A percentile compares a stretch with the other conserved stretches of the same genome.
These are phyloP conservation scores for Plestiodon gilberti DNA, from an alignment of 2,113 vertebrate genomes.

Conservation along the genomic window DNA sequence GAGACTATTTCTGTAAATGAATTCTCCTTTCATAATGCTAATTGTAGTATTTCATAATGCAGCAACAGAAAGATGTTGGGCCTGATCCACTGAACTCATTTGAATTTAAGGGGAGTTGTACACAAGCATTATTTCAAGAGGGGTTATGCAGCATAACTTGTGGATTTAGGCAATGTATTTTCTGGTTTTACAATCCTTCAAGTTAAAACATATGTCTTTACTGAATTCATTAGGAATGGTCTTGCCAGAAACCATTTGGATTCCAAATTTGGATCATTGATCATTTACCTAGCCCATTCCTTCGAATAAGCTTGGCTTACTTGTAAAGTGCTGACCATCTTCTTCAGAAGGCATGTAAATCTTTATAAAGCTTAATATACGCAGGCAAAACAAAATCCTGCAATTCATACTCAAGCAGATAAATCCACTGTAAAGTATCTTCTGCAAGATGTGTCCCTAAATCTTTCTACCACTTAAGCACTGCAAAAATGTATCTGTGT, in stretches of 20 bases:
- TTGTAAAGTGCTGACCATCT: slow-evolving; percentile 42
- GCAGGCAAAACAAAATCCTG: not conserved
- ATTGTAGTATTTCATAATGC: not conserved
- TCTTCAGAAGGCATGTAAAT: slow-evolving; percentile 47
- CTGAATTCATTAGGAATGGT: slow-evolving; percentile 16
- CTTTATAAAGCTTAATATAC: slow-evolving; percentile 44
- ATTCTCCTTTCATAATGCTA: not conserved
- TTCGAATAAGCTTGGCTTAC: slow-evolving; percentile 39
- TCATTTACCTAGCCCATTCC: slow-evolving; percentile 23
- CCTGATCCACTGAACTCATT: not conserved
- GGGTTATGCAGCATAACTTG: not conserved
- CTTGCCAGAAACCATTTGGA: slow-evolving; percentile 25
- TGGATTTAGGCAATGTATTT: not conserved
- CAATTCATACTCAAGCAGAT: not conserved
- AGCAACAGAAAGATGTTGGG: not conserved
- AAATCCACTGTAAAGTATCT: not conserved
- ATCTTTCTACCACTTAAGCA: not conserved
- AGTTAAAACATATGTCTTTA: slow-evolving; percentile 11
- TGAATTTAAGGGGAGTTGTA: not conserved
- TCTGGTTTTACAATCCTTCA: slow-evolving; percentile 17
- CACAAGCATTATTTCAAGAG: not conserved
- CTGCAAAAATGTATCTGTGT: not conserved
- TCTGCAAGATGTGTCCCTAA: not conserved
- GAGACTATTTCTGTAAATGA: not conserved
- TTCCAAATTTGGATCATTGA: slow-evolving; percentile 1